Conservation (phyloP, 2,797 vertebrate species). For the Pangasius macronema region DNA sequence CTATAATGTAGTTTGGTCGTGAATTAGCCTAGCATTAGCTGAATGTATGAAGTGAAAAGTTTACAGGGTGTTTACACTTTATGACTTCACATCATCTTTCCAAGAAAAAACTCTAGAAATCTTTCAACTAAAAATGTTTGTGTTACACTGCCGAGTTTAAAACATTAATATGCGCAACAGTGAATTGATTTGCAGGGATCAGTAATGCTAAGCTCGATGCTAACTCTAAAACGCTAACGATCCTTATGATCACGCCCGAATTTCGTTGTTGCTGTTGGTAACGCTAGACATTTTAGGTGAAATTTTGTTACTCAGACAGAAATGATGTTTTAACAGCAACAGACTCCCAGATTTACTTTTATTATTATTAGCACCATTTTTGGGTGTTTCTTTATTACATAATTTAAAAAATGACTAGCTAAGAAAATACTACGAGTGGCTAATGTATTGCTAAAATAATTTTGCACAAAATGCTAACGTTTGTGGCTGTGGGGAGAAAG, state of each 20-base stretch:
- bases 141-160: background rate
- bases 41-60: background rate
- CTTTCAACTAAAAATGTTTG: background rate
- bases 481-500: background rate
- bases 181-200: background rate
- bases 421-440: background rate
- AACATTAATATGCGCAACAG: background rate
- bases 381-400: background rate
- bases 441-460: background rate
- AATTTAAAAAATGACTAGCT: background rate
- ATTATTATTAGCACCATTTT: background rate
- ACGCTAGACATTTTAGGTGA: background rate
- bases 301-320: background rate
- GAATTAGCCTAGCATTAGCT: constrained; percentile 8
- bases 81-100: background rate
- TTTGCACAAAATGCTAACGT: background rate
- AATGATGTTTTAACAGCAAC: background rate
- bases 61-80: background rate
- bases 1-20: background rate
- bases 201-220: background rate
- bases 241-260: background rate
- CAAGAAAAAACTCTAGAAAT: background rate
- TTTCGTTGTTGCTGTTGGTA: background rate
- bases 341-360: background rate
- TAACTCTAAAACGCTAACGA: background rate